A percentile compares a stretch with the other conserved stretches of the same genome.
phyloP scores from a whole-genome alignment of 2,797 vertebrate genomes.

The Paguma larvata region DNA sequence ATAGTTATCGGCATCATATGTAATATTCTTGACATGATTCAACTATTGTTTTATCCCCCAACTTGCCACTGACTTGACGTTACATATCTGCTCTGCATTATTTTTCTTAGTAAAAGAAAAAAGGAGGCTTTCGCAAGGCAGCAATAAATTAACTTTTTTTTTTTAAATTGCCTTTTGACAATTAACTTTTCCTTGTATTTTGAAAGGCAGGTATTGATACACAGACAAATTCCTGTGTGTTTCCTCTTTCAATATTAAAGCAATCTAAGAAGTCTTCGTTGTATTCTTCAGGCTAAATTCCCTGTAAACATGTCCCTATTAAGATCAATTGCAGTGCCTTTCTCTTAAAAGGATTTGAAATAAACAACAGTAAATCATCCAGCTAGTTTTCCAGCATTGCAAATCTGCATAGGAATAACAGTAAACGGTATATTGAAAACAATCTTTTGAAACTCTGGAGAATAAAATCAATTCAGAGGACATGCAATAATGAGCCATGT shows the following conservation, averaged over 20 bases:
- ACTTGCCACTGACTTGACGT: neutral
- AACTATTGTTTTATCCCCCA: neutral
- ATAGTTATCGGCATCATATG: neutral
- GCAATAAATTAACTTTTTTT: conserved; percentile 17
- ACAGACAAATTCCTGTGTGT: conserved; percentile 30
- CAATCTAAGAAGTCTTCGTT: conserved; percentile 41
- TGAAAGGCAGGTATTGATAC: conserved; percentile 33
- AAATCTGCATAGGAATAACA: conserved; percentile 65
- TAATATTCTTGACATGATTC: neutral
- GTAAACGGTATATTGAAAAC: conserved; percentile 56
- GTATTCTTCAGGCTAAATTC: neutral
- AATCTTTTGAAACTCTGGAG: conserved; percentile 55
- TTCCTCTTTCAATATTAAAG: conserved; percentile 38
- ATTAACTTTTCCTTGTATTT: conserved; percentile 58
- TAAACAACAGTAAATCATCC: conserved; percentile 64
- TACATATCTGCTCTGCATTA: neutral
- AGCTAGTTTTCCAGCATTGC: conserved; percentile 33
- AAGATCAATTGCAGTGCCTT: conserved; percentile 51
- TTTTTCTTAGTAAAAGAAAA: conserved; percentile 54
- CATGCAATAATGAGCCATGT: neutral
- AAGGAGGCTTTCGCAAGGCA: neutral
- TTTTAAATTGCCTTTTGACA: neutral
- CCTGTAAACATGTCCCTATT: neutral
- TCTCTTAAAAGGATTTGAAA: conserved; percentile 60
- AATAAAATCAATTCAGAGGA: conserved; percentile 58